These are phyloP conservation scores for Melanargia galathea DNA, from an alignment of 2,888 invertebrate genomes.

Conservation along the genomic window DNA sequence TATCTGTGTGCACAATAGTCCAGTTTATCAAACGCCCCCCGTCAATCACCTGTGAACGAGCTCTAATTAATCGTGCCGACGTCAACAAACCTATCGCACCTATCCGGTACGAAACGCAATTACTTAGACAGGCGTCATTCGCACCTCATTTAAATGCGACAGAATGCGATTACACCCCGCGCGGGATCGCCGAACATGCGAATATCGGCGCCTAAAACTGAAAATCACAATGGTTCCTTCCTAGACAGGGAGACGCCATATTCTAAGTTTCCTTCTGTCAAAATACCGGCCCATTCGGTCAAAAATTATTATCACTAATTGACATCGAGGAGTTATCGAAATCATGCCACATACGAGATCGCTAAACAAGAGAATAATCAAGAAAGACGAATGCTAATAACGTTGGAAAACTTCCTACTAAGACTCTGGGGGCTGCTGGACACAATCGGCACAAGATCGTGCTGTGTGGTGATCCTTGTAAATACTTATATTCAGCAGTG, in stretches of 20 bases:
- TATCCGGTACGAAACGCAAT: conserved; percentile 48
- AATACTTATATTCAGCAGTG: too few relatives aligned
- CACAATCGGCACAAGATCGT: too few relatives aligned
- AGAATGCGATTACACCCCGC: conserved; percentile 38
- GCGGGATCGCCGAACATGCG: conserved; percentile 32
- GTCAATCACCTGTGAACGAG: conserved; percentile 15
- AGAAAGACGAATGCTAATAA: too few relatives aligned
- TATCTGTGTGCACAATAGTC: not conserved
- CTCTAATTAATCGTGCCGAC: conserved; percentile 22
- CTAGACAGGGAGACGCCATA: not conserved
- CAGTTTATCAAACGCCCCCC: conserved; percentile 10
- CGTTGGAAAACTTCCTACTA: too few relatives aligned
- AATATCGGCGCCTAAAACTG: conserved; percentile 35
- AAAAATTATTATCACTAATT: too few relatives aligned
- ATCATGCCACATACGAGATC: not conserved
- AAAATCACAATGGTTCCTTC: conserved; percentile 1
- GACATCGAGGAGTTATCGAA: not conserved
- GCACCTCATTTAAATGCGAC: conserved; percentile 53
- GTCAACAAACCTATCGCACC: conserved; percentile 34
- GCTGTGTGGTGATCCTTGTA: too few relatives aligned
- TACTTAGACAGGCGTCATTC: conserved; percentile 59
- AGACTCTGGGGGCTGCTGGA: too few relatives aligned
- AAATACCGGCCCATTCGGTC: not conserved
- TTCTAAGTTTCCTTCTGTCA: not conserved
- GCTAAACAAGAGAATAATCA: not conserved